Evolutionary conservation across 23 tunicate species (phyloP).

Genomic region (Pegea sp.): DNA sequence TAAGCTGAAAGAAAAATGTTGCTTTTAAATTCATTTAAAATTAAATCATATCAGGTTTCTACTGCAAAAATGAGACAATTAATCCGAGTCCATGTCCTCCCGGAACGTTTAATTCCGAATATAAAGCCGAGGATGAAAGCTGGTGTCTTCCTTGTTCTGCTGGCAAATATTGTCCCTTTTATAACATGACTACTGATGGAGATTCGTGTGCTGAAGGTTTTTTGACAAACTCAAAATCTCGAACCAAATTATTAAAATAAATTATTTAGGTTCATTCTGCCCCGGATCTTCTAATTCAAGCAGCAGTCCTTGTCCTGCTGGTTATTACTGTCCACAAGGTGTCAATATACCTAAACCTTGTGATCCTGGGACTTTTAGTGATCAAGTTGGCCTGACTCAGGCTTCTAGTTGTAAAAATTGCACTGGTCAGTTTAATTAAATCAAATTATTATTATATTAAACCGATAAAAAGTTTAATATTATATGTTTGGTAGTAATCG

Average conservation of each 20-base stretch:
- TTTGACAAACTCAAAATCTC: neutral
- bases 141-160: constrained; percentile 39
- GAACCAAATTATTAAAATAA: neutral
- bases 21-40: neutral
- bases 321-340: constrained; percentile 65
- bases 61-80: constrained; percentile 35
- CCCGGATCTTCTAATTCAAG: constrained; percentile 31
- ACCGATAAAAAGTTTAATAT: too few relatives aligned
- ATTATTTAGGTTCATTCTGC: neutral
- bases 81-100: constrained; percentile 33
- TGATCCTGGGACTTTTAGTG: constrained; percentile 82
- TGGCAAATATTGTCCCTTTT: constrained; percentile 56
- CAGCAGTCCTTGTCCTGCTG: constrained; percentile 28
- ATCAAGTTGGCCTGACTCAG: constrained; percentile 32
- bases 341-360: constrained; percentile 16
- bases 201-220: constrained; percentile 50
- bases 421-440: too few relatives aligned
- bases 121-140: constrained; percentile 15
- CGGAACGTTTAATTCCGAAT: constrained; percentile 40
- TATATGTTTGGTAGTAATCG: too few relatives aligned
- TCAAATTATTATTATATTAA: too few relatives aligned
- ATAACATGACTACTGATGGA: constrained; percentile 41
- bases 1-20: neutral
- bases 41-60: constrained; percentile 20
- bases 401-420: constrained; percentile 7